Percentiles rank a stretch among this genome's conserved stretches.
Evolutionary conservation across 2,888 invertebrate species (phyloP).

Genomic region (Macrosiphum euphorbiae): DNA sequence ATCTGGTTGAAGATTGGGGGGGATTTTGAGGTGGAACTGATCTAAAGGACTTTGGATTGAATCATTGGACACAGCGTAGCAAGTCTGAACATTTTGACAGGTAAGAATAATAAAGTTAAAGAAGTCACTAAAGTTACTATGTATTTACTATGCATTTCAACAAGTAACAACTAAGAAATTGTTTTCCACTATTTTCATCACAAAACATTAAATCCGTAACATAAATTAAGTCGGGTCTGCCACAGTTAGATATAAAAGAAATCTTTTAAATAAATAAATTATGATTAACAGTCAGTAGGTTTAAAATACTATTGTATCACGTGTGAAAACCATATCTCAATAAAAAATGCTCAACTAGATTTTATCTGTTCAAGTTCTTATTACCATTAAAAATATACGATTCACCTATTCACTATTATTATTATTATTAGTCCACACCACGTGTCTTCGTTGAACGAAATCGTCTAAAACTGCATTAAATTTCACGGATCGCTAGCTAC

Average conservation of each 20-base stretch:
- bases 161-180: not conserved
- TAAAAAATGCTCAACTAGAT: not conserved
- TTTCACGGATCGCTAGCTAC: not conserved
- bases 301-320: not conserved
- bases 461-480: not conserved
- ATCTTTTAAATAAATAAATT: too few relatives aligned
- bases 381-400: not conserved
- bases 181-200: not conserved
- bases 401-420: not conserved
- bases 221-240: not conserved
- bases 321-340: not conserved
- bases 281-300: not conserved
- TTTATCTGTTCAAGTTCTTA: not conserved
- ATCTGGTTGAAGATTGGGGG: not conserved
- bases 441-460: not conserved
- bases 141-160: not conserved
- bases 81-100: not conserved
- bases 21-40: not conserved
- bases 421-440: not conserved
- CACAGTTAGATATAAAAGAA: not conserved
- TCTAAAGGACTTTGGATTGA: not conserved
- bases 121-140: not conserved
- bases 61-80: not conserved
- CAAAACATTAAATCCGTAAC: not conserved
- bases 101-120: not conserved